Evolutionary conservation across 2,888 invertebrate genomes (phyloP), one percentile per base, ranked within the genome.

Genomic region (Octodonta nipae): DNA sequence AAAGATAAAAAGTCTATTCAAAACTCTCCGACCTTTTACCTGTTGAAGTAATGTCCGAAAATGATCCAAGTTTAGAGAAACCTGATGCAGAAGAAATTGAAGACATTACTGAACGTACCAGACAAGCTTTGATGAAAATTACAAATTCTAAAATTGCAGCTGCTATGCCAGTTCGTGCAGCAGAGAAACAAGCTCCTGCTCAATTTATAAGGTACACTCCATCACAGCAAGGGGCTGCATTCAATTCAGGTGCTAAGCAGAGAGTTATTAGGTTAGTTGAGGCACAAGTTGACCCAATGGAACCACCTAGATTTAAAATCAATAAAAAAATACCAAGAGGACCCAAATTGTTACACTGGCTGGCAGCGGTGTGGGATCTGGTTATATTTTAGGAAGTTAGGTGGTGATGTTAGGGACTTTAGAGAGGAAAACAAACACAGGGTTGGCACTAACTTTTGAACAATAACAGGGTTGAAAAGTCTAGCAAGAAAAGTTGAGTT

Each of bases 191-290:
- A 52, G 89, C 79, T 0, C 89, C 93, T 0, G 91, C 93, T 0
- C 92, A 96, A 54, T 98, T 92, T 59, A 93, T 98, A 53, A n/a
- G 95, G 1, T 98, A 98, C 60, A 98, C 96, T 0, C 96, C 98
- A 0, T 89, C 93, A 0, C 95, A 96, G 56, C 96, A 98, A 66
- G 93, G 95, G 0, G 78, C 82, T 0, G 72, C 73, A 1, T 95
- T 87, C 55, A 95, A 95, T 64, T 93, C 93, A 0, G 95, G 95
- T 0, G 92, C 96, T 1, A 93, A 95, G 54, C 98, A 99, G 59
- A 70, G 98, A 32, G 92, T 99, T 15, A 96, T 99, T 45, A 73
- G 95, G 52, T 87, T 82, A 78, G 87, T 91, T 0, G 91, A 92
- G 56, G 83, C 83, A 1, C 89, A 91, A 58, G 75, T 81, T 40